A percentile compares a stretch with the other conserved stretches of the same genome.
Conservation (phyloP, 1,140 invertebrate species). For the Copidosoma floridanum region DNA sequence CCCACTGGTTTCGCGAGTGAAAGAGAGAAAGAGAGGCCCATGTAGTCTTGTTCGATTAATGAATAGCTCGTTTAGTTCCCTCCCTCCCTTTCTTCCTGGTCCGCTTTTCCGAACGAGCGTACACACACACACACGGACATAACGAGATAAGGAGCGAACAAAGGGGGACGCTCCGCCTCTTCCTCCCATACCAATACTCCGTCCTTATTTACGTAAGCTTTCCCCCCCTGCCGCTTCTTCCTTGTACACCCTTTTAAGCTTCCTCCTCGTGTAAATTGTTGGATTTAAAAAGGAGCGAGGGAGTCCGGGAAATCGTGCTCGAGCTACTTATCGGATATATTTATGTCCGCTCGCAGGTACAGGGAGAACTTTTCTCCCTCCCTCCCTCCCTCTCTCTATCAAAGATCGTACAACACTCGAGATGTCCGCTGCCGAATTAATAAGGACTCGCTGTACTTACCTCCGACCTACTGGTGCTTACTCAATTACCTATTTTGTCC, state of each 20-base stretch:
- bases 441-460: too few relatives aligned
- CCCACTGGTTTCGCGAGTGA: background rate
- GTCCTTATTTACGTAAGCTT: conserved; percentile 2
- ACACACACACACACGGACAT: background rate
- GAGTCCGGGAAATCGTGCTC: background rate
- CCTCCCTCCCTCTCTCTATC: too few relatives aligned
- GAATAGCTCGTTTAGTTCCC: conserved; percentile 18
- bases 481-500: too few relatives aligned
- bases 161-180: conserved; percentile 12
- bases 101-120: background rate
- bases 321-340: background rate
- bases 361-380: background rate
- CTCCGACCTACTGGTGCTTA: background rate
- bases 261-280: conserved; percentile 2
- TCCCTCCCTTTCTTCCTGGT: background rate
- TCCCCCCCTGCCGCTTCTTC: background rate
- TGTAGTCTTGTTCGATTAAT: conserved; percentile 27
- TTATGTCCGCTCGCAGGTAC: background rate
- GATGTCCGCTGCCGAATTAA: background rate
- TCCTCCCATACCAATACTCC: background rate
- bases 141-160: conserved; percentile 23
- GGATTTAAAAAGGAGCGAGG: conserved; percentile 12
- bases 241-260: background rate
- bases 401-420: too few relatives aligned
- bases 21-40: background rate